A percentile compares a stretch with the other conserved stretches of the same genome.
Evolutionary conservation across 2,113 vertebrate species (phyloP).

Genomic region (Leptobrachium leishanense): DNA sequence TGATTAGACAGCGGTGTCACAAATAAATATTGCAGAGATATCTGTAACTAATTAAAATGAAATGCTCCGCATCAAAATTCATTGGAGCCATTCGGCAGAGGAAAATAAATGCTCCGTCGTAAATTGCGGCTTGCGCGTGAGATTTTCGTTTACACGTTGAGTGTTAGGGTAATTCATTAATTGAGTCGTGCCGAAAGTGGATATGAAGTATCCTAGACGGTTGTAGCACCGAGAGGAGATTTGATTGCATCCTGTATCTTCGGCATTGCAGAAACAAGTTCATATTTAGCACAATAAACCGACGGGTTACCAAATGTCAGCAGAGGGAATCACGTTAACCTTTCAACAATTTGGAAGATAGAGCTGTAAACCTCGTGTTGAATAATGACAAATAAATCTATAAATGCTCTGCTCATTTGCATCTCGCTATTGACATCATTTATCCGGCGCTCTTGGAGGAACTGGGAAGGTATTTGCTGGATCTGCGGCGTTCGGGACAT

Average conservation of each 20-base stretch:
- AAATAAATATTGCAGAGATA: conserved; percentile 14
- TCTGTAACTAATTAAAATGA: conserved; percentile 35
- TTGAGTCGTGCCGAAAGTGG: conserved; percentile 38
- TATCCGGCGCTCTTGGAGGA: conserved; percentile 52
- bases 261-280: conserved; percentile 50
- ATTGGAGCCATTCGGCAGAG: conserved; percentile 27
- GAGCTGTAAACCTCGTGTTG: conserved; percentile 47
- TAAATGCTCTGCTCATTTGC: conserved; percentile 41
- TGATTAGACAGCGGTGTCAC: not conserved
- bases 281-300: conserved; percentile 52
- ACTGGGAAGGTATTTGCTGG: too few relatives aligned
- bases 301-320: conserved; percentile 54
- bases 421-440: conserved; percentile 57
- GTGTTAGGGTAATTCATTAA: conserved; percentile 29
- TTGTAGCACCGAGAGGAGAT: conserved; percentile 47
- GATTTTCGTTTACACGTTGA: conserved; percentile 5
- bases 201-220: conserved; percentile 34
- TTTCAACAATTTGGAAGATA: conserved; percentile 70
- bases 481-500: too few relatives aligned
- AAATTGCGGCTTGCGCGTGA: conserved; percentile 19
- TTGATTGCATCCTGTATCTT: conserved; percentile 47
- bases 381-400: conserved; percentile 51
- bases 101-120: conserved; percentile 16
- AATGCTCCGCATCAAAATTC: conserved; percentile 23
- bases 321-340: conserved; percentile 66